Evolutionary conservation across 2,113 vertebrate species (phyloP).

Genomic region (Canis aureus): DNA sequence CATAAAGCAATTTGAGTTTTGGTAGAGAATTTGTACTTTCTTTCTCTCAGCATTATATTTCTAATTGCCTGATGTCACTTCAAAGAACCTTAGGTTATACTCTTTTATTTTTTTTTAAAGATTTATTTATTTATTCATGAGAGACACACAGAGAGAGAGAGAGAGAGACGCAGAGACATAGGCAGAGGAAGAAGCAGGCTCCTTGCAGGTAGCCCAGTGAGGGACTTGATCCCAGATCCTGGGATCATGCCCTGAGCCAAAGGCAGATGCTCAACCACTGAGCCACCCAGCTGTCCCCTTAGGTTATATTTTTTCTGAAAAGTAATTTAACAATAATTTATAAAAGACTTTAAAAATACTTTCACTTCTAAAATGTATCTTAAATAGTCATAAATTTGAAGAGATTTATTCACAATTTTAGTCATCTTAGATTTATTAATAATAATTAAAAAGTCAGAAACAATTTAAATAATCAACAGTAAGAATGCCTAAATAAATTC

Average conservation of each 20-base stretch:
- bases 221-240: too few relatives aligned
- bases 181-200: too few relatives aligned
- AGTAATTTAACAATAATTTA: constrained; percentile 34
- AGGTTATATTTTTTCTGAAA: constrained; percentile 28
- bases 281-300: neutral
- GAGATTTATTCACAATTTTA: neutral
- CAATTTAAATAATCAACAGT: constrained; percentile 17
- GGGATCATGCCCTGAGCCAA: too few relatives aligned
- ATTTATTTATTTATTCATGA: too few relatives aligned
- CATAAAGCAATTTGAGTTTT: constrained; percentile 22
- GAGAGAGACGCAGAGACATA: too few relatives aligned
- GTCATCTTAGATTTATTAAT: constrained; percentile 46
- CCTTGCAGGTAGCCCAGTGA: too few relatives aligned
- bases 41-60: neutral
- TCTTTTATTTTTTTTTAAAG: neutral
- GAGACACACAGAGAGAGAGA: too few relatives aligned
- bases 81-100: neutral
- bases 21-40: neutral
- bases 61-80: constrained; percentile 3
- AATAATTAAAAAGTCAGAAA: constrained; percentile 55
- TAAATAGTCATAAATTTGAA: constrained; percentile 45
- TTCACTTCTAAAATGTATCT: neutral
- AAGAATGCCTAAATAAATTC: constrained; percentile 28
- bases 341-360: constrained; percentile 49
- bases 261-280: too few relatives aligned